These are phyloP conservation scores for Coenobita brevimanus DNA, from an alignment of 1,140 invertebrate species.

Conservation along the genomic window DNA sequence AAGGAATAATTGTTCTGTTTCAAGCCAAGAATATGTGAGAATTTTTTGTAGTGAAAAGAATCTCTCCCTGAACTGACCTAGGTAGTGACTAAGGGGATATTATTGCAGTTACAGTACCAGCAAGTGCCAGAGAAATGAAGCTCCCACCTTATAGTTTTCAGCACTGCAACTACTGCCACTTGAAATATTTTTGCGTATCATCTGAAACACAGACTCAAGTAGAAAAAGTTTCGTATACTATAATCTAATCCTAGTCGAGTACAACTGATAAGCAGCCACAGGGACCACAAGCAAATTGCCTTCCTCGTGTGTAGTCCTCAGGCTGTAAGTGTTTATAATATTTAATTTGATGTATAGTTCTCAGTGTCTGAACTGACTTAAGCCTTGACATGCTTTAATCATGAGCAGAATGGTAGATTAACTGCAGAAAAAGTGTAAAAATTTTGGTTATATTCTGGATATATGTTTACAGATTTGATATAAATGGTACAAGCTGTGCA, in stretches of 20 bases:
- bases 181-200: slow-evolving; percentile 41
- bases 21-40: slow-evolving; percentile 4
- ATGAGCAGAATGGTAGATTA: background rate
- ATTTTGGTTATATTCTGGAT: no score
- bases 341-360: slow-evolving; percentile 7
- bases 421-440: no score
- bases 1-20: no score
- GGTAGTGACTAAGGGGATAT: background rate
- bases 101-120: background rate
- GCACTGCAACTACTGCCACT: slow-evolving; percentile 50
- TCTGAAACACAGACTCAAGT: slow-evolving; percentile 63
- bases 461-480: no score
- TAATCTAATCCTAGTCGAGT: slow-evolving; percentile 60
- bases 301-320: slow-evolving; percentile 55
- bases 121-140: no score
- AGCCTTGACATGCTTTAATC: slow-evolving; percentile 8
- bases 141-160: slow-evolving; percentile 25
- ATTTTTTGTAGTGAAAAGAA: slow-evolving; percentile 18
- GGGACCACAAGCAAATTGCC: slow-evolving; percentile 59
- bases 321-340: slow-evolving; percentile 36
- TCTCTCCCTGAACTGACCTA: slow-evolving; percentile 1
- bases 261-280: slow-evolving; percentile 51
- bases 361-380: background rate
- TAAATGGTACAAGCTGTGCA: no score
- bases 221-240: slow-evolving; percentile 42